These are phyloP conservation scores for Petroica traversi DNA, from an alignment of 2,113 vertebrate species.

Conservation along the genomic window DNA sequence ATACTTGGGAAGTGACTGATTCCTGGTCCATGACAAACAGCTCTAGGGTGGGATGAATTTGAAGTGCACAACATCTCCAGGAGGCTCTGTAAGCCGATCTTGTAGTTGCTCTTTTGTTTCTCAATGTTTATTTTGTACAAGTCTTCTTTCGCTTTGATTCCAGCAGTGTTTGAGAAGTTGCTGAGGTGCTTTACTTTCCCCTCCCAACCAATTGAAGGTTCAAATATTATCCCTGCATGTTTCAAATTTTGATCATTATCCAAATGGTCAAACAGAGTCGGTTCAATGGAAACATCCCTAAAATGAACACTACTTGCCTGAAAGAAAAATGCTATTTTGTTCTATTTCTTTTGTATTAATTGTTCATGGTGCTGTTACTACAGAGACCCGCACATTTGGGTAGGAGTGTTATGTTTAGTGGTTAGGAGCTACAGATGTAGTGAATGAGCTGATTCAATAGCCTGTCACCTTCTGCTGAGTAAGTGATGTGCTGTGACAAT, in stretches of 20 bases:
- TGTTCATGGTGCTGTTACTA: neutral
- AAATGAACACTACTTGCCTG: neutral
- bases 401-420: neutral
- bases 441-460: neutral
- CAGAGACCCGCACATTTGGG: neutral
- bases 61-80: neutral
- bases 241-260: neutral
- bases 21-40: neutral
- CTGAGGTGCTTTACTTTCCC: neutral
- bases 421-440: neutral
- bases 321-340: neutral
- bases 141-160: neutral
- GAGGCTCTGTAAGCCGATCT: neutral
- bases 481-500: neutral
- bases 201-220: neutral
- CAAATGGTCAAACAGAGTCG: neutral
- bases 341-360: neutral
- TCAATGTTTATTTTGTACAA: neutral
- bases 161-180: neutral
- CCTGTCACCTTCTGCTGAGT: neutral
- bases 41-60: neutral
- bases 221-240: neutral
- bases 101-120: neutral
- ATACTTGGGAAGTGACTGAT: neutral
- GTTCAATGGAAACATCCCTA: neutral